These are phyloP conservation scores for Plutomurus gul DNA, from an alignment of 1,140 invertebrate genomes.

Conservation along the genomic window DNA sequence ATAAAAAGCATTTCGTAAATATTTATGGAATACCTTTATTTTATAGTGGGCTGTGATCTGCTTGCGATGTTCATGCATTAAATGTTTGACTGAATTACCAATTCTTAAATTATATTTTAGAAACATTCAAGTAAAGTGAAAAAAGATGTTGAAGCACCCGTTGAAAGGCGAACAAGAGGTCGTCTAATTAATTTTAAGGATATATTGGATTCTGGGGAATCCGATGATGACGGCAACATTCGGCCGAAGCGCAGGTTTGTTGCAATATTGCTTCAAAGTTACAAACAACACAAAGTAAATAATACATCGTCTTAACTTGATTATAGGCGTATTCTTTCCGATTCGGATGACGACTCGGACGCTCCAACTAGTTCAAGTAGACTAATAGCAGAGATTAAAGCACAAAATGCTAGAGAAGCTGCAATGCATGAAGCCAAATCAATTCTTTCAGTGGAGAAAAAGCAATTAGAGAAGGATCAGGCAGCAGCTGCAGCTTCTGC, in stretches of 20 bases:
- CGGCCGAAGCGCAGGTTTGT: slow-evolving; percentile 66
- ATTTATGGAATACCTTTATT: too few species aligned
- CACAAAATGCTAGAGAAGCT: slow-evolving; percentile 47
- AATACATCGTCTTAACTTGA: too few species aligned
- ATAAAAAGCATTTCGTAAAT: too few species aligned
- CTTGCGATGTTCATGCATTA: too few species aligned
- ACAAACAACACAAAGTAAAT: too few species aligned
- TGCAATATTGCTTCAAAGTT: too few species aligned
- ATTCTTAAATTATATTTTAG: not conserved
- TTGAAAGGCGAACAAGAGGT: slow-evolving; percentile 65
- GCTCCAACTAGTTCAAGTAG: slow-evolving; percentile 61
- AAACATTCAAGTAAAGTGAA: slow-evolving; percentile 52
- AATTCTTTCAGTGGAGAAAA: not conserved
- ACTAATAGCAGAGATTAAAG: slow-evolving; percentile 59
- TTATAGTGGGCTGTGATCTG: too few species aligned
- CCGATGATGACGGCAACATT: slow-evolving; percentile 53
- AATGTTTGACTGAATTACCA: too few species aligned
- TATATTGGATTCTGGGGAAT: slow-evolving; percentile 63
- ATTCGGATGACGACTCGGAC: slow-evolving; percentile 56
- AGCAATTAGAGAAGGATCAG: not conserved
- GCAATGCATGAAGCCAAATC: slow-evolving; percentile 42
- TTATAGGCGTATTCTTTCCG: slow-evolving; percentile 35
- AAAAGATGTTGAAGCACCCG: slow-evolving; percentile 59
- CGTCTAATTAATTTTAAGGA: slow-evolving; percentile 74
- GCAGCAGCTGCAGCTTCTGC: slow-evolving; percentile 8